Percentiles rank a stretch among this genome's conserved stretches.
Conservation (phyloP, 1,140 invertebrate genomes). For the Caerostris extrusa region DNA sequence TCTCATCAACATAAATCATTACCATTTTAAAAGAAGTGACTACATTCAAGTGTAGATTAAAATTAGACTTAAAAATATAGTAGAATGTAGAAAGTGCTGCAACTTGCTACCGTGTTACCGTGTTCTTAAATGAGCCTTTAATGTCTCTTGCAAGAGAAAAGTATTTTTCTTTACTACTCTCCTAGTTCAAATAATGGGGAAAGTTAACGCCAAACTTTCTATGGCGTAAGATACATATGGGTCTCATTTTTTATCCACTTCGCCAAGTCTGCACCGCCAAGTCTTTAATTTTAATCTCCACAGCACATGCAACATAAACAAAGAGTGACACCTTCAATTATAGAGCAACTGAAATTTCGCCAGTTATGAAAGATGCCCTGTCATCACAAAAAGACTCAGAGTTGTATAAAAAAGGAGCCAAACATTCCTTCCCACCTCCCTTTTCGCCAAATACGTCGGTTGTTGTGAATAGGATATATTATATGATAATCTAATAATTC, state of each 20-base stretch:
- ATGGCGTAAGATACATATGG: neutral
- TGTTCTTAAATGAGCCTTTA: neutral
- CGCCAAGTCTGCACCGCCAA: neutral
- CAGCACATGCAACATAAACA: neutral
- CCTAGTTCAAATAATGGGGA: neutral
- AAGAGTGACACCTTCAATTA: neutral
- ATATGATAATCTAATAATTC: slow-evolving; percentile 10
- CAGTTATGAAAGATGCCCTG: neutral
- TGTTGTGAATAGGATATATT: neutral
- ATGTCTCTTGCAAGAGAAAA: too few species aligned
- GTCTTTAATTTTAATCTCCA: neutral
- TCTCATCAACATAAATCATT: neutral
- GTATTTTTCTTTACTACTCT: neutral
- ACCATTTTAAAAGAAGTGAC: slow-evolving; percentile 18
- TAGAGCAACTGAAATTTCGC: neutral
- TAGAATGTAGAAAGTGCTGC: neutral
- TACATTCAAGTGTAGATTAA: neutral
- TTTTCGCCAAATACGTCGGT: neutral
- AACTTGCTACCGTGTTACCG: neutral
- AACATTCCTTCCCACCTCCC: neutral
- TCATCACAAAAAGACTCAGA: neutral
- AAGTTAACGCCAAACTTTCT: neutral
- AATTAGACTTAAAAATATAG: neutral
- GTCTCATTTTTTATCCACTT: neutral
- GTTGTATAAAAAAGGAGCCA: neutral